Evolutionary conservation across 2,888 invertebrate species (phyloP).

Genomic region (Drosophila greeni): DNA sequence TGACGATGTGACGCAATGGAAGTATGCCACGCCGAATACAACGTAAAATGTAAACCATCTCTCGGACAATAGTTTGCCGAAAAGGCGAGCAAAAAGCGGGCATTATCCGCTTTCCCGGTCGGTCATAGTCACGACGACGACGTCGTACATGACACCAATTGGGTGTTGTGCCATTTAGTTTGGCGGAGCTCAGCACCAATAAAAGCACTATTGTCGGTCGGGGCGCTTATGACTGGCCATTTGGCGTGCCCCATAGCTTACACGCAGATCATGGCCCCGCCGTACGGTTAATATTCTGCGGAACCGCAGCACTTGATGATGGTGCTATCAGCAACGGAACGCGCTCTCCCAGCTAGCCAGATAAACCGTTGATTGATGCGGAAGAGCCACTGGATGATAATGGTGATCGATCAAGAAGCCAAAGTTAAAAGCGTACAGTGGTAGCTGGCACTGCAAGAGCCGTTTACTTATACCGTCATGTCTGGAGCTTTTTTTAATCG

Average conservation of each 20-base stretch:
- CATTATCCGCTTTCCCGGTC: slow-evolving; percentile 48
- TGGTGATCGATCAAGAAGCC: slow-evolving; percentile 56
- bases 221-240: slow-evolving; percentile 32
- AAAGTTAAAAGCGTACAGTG: slow-evolving; percentile 17
- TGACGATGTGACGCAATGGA: slow-evolving; percentile 62
- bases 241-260: slow-evolving; percentile 29
- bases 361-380: slow-evolving; percentile 63
- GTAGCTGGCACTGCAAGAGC: neutral
- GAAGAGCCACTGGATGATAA: slow-evolving; percentile 43
- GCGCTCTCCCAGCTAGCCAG: slow-evolving; percentile 21
- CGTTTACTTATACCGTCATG: neutral
- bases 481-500: neutral
- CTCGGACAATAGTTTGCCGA: slow-evolving; percentile 37
- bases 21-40: slow-evolving; percentile 51
- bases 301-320: slow-evolving; percentile 39
- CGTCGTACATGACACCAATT: slow-evolving; percentile 55
- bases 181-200: slow-evolving; percentile 61
- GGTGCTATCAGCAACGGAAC: slow-evolving; percentile 48
- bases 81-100: slow-evolving; percentile 29
- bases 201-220: slow-evolving; percentile 39
- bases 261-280: slow-evolving; percentile 5
- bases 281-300: slow-evolving; percentile 49
- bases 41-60: slow-evolving; percentile 32
- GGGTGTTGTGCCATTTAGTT: slow-evolving; percentile 42
- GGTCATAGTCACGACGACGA: slow-evolving; percentile 4